Conservation (phyloP, 2,797 vertebrate species). For the Malacoraja senta region DNA sequence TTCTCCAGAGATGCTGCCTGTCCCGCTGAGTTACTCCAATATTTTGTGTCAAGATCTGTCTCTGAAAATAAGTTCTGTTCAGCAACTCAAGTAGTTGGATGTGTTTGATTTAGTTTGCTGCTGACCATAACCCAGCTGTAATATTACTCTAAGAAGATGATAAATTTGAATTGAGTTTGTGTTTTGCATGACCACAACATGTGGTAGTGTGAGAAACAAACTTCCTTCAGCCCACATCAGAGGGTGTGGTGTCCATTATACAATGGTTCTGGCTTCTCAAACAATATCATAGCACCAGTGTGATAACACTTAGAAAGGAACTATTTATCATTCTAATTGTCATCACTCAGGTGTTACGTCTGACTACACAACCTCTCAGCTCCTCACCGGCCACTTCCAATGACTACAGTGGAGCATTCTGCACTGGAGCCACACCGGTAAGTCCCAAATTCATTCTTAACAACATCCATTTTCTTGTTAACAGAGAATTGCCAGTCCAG, state of each 20-base stretch:
- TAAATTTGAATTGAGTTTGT: background rate
- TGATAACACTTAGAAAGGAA: slow-evolving; percentile 38
- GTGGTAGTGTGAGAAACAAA: slow-evolving; percentile 25
- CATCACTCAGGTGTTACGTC: slow-evolving; percentile 38
- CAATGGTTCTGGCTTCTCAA: slow-evolving; percentile 37
- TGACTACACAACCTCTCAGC: slow-evolving; percentile 31
- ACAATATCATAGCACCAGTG: slow-evolving; percentile 38
- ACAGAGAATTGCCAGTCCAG: slow-evolving; percentile 18
- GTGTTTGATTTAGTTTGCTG: background rate
- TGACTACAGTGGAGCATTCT: slow-evolving; percentile 35
- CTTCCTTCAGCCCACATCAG: slow-evolving; percentile 2
- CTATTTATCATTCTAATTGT: slow-evolving; percentile 39
- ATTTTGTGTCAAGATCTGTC: background rate
- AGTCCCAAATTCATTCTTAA: slow-evolving; percentile 32
- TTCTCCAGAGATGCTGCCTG: too few species aligned
- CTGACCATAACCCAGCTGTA: background rate
- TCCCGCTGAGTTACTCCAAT: too few species aligned
- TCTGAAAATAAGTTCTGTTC: background rate
- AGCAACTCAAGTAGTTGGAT: background rate
- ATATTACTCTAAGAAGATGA: background rate
- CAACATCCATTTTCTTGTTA: slow-evolving; percentile 22
- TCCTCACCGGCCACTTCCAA: slow-evolving; percentile 32
- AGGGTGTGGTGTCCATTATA: slow-evolving; percentile 30
- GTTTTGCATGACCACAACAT: background rate
- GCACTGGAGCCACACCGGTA: slow-evolving; percentile 35